A percentile compares a stretch with the other conserved stretches of the same genome.
These are phyloP conservation scores for Hippoglossus stenolepis DNA, from an alignment of 2,113 vertebrate genomes.

Conservation along the genomic window DNA sequence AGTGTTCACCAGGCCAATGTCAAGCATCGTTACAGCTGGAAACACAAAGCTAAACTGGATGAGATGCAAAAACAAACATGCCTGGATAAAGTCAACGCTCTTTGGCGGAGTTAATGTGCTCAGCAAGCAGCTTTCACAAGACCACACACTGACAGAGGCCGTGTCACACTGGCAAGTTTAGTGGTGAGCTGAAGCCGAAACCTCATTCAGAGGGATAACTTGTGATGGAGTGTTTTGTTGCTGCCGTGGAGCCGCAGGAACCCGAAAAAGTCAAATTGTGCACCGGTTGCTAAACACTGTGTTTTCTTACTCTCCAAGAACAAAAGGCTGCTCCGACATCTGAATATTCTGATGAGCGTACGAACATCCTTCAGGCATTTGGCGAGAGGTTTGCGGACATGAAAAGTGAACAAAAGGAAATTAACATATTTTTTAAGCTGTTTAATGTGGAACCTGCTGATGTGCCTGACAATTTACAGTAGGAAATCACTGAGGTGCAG, in stretches of 20 bases:
- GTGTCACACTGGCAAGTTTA: background rate
- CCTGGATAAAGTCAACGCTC: too few species aligned
- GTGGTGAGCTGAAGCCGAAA: background rate
- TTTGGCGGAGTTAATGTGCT: background rate
- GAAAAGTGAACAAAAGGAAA: constrained; percentile 1
- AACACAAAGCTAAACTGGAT: too few species aligned
- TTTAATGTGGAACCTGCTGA: constrained; percentile 2
- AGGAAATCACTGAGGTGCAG: background rate
- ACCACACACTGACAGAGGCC: background rate
- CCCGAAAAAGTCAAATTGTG: background rate
- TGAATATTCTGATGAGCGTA: background rate
- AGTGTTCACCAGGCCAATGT: too few species aligned
- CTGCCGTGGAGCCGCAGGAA: background rate
- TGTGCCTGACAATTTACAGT: background rate
- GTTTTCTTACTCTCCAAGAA: background rate
- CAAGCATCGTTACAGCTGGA: too few species aligned
- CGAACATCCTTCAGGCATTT: constrained; percentile 6
- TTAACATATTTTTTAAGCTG: background rate
- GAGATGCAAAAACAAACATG: too few species aligned
- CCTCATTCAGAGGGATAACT: background rate
- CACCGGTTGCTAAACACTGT: background rate
- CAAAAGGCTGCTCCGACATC: background rate
- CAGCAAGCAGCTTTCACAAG: background rate
- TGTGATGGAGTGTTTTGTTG: background rate
- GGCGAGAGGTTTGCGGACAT: constrained; percentile 3